Percentiles rank a stretch among this genome's conserved stretches.
phyloP scores from a whole-genome alignment of 2,797 vertebrate species.

The Pseudotriccus pelzelni region DNA sequence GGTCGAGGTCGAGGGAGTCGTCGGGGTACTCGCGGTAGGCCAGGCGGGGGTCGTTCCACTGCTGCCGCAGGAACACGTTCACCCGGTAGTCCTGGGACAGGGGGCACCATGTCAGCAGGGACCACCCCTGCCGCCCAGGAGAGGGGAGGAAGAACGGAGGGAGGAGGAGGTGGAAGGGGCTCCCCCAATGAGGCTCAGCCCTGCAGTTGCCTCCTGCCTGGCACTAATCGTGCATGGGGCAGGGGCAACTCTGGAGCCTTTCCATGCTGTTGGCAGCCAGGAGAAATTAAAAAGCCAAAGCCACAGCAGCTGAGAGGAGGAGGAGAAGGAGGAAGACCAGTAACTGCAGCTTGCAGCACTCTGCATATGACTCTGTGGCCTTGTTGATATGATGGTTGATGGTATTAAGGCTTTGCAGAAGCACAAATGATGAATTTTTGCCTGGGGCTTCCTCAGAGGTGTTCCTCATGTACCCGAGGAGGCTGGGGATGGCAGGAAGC shows the following conservation, averaged over 20 bases:
- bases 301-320: not conserved
- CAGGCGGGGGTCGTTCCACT: conserved; percentile 93
- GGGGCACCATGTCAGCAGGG: fast-evolving
- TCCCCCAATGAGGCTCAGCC: not conserved
- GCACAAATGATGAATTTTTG: not conserved
- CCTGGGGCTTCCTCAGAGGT: not conserved
- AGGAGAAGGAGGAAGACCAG: not conserved
- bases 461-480: not conserved
- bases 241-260: not conserved
- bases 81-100: conserved; percentile 87
- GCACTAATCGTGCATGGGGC: fast-evolving
- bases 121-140: fast-evolving
- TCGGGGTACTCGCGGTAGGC: conserved; percentile 92
- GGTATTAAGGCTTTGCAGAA: not conserved
- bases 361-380: not conserved
- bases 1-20: conserved; percentile 90
- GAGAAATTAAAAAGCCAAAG: not conserved
- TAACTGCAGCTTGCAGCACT: not conserved
- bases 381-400: not conserved
- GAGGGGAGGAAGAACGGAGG: not conserved
- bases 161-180: not conserved
- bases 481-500: not conserved
- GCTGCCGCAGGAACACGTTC: conserved; percentile 91
- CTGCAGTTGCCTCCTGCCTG: not conserved
- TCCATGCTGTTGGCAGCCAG: not conserved